Evolutionary conservation across 2,888 invertebrate genomes (phyloP).

Genomic region (Glyphotaelius pellucidus): DNA sequence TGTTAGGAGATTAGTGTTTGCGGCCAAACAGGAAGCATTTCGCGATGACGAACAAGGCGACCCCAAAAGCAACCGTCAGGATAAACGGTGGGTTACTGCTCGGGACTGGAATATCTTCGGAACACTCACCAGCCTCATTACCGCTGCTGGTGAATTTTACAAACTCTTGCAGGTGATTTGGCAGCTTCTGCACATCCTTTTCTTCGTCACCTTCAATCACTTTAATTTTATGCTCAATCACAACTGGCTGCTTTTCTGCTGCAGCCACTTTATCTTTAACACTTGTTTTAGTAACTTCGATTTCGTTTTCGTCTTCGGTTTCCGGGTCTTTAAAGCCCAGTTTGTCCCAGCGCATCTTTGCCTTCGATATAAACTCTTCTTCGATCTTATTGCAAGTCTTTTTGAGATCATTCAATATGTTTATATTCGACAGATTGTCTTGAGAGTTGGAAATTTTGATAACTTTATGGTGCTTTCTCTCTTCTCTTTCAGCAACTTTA

Average conservation of each 20-base stretch:
- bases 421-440: constrained; percentile 65
- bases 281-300: constrained; percentile 66
- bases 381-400: constrained; percentile 79
- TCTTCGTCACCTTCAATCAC: constrained; percentile 82
- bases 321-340: constrained; percentile 81
- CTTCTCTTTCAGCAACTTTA: constrained; percentile 87
- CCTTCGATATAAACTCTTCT: constrained; percentile 87
- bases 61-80: constrained; percentile 72
- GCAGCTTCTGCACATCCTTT: constrained; percentile 81
- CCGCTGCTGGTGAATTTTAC: constrained; percentile 80
- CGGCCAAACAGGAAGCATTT: constrained; percentile 69
- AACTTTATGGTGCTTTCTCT: constrained; percentile 87
- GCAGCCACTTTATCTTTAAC: constrained; percentile 66
- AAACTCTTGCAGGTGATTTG: constrained; percentile 88
- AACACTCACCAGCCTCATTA: constrained; percentile 75
- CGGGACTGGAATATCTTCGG: constrained; percentile 65
- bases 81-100: constrained; percentile 51
- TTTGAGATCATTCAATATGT: constrained; percentile 70
- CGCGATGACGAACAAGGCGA: constrained; percentile 55
- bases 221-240: constrained; percentile 77
- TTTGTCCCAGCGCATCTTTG: constrained; percentile 84
- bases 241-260: constrained; percentile 71
- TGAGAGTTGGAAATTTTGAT: constrained; percentile 84
- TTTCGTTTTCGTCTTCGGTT: constrained; percentile 79
- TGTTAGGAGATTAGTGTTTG: constrained; percentile 29